A percentile compares a stretch with the other conserved stretches of the same genome.
phyloP scores from a whole-genome alignment of 1,140 invertebrate species.

The Gryon sp. region DNA sequence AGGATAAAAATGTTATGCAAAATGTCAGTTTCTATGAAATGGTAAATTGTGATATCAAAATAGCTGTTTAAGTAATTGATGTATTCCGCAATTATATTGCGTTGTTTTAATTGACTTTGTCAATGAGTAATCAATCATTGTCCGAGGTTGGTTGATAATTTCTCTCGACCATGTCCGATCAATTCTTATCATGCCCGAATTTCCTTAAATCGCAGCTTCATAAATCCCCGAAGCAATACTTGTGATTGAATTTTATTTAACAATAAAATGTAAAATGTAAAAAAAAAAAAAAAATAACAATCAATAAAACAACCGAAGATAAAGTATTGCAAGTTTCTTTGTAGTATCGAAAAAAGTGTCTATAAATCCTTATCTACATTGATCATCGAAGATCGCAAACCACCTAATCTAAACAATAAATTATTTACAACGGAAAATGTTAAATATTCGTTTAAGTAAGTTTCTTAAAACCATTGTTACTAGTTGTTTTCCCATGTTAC shows the following conservation, averaged over 20 bases:
- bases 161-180: slow-evolving; percentile 37
- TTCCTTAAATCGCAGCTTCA: slow-evolving; percentile 43
- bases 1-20: not conserved
- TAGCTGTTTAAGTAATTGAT: slow-evolving; percentile 34
- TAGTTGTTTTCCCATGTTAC: too few species aligned
- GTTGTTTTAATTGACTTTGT: not conserved
- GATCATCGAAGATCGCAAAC: slow-evolving; percentile 15
- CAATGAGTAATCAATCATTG: slow-evolving; percentile 1
- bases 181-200: slow-evolving; percentile 49
- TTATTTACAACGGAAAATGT: slow-evolving; percentile 55
- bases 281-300: too few species aligned
- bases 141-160: not conserved
- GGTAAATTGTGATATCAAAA: slow-evolving; percentile 13
- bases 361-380: slow-evolving; percentile 5
- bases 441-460: slow-evolving; percentile 50
- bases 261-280: too few species aligned
- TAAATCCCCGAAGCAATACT: slow-evolving; percentile 1
- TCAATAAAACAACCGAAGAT: too few species aligned
- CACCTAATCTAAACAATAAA: slow-evolving; percentile 55
- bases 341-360: too few species aligned
- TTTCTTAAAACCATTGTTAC: too few species aligned
- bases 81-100: slow-evolving; percentile 17
- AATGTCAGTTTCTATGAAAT: slow-evolving; percentile 2
- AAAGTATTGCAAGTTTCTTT: too few species aligned
- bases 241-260: too few species aligned